Conservation (phyloP, 2,888 invertebrate genomes). For the Heliconius charithonia region DNA sequence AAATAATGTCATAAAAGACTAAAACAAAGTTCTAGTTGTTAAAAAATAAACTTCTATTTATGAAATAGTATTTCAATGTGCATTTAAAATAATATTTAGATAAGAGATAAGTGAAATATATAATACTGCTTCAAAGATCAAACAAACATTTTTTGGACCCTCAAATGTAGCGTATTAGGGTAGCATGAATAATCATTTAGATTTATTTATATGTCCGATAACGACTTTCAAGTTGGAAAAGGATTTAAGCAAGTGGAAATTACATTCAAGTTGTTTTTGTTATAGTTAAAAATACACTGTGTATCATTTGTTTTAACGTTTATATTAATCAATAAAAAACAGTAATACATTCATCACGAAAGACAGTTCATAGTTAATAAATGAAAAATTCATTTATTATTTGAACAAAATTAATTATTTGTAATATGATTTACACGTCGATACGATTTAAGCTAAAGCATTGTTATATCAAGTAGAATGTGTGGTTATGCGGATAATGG, state of each 20-base stretch:
- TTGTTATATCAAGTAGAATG: no score
- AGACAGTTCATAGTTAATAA: no score
- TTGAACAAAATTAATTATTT: no score
- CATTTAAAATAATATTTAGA: conserved; percentile 10
- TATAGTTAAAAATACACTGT: background rate
- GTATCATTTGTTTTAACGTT: background rate
- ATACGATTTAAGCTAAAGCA: no score
- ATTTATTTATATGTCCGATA: conserved; percentile 32
- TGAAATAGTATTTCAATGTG: background rate
- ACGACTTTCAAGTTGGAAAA: conserved; percentile 29
- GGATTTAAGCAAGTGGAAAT: conserved; percentile 36
- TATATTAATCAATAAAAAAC: no score
- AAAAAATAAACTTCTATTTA: background rate
- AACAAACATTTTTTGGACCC: conserved; percentile 27
- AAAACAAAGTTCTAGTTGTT: no score
- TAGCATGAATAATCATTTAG: conserved; percentile 31
- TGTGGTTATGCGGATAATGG: no score
- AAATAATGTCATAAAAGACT: background rate
- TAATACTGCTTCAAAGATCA: conserved; percentile 32
- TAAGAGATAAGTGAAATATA: conserved; percentile 26
- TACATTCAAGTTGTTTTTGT: conserved; percentile 6
- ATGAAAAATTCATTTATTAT: no score
- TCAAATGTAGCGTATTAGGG: conserved; percentile 21
- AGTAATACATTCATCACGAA: no score
- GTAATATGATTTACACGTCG: no score